Conservation (phyloP, 2,888 invertebrate genomes). For the Stictocephala bisonia region DNA sequence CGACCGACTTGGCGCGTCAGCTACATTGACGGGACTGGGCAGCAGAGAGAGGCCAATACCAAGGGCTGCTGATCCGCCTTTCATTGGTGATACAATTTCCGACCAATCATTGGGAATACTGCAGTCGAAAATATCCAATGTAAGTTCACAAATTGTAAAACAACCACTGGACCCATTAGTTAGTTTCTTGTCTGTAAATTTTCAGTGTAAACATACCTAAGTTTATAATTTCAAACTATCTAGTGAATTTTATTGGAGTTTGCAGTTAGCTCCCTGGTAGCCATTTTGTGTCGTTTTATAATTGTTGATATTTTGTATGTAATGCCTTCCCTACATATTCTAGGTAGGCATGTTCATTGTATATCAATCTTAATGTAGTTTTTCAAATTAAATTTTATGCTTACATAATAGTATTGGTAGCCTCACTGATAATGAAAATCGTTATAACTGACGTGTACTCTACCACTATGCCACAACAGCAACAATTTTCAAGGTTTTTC, state of each 20-base stretch:
- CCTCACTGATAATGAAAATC: too few relatives aligned
- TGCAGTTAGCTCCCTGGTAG: slow-evolving; percentile 17
- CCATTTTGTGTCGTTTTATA: slow-evolving; percentile 42
- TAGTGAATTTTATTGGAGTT: slow-evolving; percentile 9
- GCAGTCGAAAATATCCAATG: slow-evolving; percentile 78
- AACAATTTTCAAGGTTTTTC: too few relatives aligned
- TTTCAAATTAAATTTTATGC: too few relatives aligned
- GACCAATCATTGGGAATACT: slow-evolving; percentile 90
- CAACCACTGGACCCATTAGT: slow-evolving; percentile 48
- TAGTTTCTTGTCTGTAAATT: slow-evolving; percentile 54
- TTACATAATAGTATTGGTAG: too few relatives aligned
- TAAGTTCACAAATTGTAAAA: slow-evolving; percentile 76
- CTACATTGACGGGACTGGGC: slow-evolving; percentile 45
- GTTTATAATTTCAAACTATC: slow-evolving; percentile 20
- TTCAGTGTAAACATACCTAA: slow-evolving; percentile 52
- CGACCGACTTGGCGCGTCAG: slow-evolving; percentile 49
- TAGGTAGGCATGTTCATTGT: too few relatives aligned
- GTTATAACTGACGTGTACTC: too few relatives aligned
- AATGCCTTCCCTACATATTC: too few relatives aligned
- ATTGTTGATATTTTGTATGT: too few relatives aligned
- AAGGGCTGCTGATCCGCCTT: slow-evolving; percentile 52
- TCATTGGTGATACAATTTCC: slow-evolving; percentile 65
- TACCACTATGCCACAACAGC: too few relatives aligned
- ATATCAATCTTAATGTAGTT: too few relatives aligned
- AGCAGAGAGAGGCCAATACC: slow-evolving; percentile 48